These are phyloP conservation scores for Heliothis virescens DNA, from an alignment of 1,140 invertebrate genomes.

Conservation along the genomic window DNA sequence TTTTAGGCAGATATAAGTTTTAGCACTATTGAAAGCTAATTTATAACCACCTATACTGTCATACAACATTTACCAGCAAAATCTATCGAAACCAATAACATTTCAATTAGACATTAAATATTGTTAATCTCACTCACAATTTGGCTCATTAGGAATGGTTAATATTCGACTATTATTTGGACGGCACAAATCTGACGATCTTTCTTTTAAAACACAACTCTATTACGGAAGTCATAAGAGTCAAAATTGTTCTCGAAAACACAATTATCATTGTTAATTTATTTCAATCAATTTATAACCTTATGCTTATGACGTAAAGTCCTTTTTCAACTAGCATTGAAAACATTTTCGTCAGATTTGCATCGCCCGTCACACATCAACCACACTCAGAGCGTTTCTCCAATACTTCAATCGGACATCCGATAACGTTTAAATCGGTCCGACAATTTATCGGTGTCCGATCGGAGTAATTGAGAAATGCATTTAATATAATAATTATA, in stretches of 20 bases:
- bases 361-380: not conserved
- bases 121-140: conserved; percentile 56
- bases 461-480: too few relatives aligned
- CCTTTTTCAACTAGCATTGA: not conserved
- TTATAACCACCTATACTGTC: too few relatives aligned
- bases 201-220: not conserved
- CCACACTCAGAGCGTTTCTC: not conserved
- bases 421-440: too few relatives aligned
- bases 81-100: conserved; percentile 15
- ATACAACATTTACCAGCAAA: too few relatives aligned
- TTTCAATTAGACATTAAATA: conserved; percentile 39
- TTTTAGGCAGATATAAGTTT: not conserved
- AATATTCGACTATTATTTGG: conserved; percentile 29
- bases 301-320: not conserved
- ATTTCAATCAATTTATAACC: not conserved
- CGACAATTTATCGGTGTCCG: too few relatives aligned
- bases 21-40: too few relatives aligned
- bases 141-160: conserved; percentile 64
- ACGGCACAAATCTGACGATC: not conserved
- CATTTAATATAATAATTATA: not conserved
- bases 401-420: too few relatives aligned
- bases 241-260: not conserved
- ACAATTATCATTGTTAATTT: too few relatives aligned
- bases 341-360: not conserved
- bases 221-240: not conserved